Evolutionary conservation across 1,140 invertebrate genomes (phyloP).

Genomic region (Hylaeus volcanicus): DNA sequence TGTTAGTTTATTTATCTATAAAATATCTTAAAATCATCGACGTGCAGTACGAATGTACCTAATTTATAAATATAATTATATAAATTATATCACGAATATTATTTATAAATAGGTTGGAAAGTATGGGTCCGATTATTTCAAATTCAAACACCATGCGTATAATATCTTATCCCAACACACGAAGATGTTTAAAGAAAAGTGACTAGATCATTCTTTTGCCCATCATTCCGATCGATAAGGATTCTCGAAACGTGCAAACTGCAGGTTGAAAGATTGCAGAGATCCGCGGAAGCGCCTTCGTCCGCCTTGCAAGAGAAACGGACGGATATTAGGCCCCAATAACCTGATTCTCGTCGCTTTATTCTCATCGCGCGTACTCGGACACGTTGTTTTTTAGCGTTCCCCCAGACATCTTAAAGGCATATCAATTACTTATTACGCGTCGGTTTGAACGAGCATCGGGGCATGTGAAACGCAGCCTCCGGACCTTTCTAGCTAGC

Average conservation of each 20-base stretch:
- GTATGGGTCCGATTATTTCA: no score
- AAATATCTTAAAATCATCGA: no score
- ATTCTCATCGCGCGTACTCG: constrained; percentile 40
- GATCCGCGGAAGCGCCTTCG: constrained; percentile 12
- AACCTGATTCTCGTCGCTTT: constrained; percentile 57
- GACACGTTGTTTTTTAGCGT: constrained; percentile 33
- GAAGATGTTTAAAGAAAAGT: no score
- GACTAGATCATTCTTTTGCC: not conserved
- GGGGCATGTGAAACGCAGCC: not conserved
- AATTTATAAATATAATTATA: no score
- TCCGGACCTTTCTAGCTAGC: not conserved
- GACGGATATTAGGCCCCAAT: constrained; percentile 57
- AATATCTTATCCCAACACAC: no score
- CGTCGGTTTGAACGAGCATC: not conserved
- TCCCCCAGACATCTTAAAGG: not conserved
- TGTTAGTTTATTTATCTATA: no score
- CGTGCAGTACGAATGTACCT: no score
- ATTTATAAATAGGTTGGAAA: no score
- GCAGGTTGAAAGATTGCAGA: not conserved
- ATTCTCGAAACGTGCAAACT: not conserved
- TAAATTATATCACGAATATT: no score
- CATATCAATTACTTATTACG: constrained; percentile 15
- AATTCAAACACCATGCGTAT: no score
- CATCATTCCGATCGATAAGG: not conserved
- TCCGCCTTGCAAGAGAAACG: constrained; percentile 40